Percentiles rank a stretch among this genome's conserved stretches.
phyloP scores from a whole-genome alignment of 2,888 invertebrate species.

The Erynnis tages region DNA sequence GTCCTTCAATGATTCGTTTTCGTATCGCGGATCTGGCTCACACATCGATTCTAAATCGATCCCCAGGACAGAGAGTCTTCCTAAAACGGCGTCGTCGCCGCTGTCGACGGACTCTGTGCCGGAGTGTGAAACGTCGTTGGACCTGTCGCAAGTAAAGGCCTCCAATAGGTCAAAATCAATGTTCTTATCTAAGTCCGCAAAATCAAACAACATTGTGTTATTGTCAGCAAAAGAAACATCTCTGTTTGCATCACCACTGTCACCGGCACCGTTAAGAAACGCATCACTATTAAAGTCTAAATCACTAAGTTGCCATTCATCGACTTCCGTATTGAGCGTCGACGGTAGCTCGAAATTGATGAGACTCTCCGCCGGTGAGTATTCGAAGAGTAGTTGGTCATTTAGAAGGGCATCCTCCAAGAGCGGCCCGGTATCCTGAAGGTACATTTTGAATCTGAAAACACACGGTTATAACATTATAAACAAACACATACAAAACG shows the following conservation, averaged over 20 bases:
- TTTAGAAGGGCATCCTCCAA: constrained; percentile 62
- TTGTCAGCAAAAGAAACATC: constrained; percentile 53
- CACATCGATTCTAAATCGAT: constrained; percentile 48
- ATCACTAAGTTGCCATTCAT: constrained; percentile 66
- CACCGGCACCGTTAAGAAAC: constrained; percentile 60
- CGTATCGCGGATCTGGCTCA: constrained; percentile 51
- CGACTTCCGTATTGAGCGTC: constrained; percentile 49
- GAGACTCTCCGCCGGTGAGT: constrained; percentile 71
- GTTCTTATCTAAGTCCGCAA: constrained; percentile 66
- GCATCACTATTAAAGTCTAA: constrained; percentile 65
- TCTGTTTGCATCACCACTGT: constrained; percentile 44
- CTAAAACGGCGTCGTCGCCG: constrained; percentile 42
- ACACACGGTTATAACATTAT: constrained; percentile 11
- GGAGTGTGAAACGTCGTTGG: constrained; percentile 52
- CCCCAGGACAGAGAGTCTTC: constrained; percentile 44
- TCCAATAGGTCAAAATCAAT: constrained; percentile 64
- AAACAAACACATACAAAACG: constrained; percentile 4
- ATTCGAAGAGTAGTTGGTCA: constrained; percentile 67
- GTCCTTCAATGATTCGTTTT: constrained; percentile 38
- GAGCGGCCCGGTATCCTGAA: constrained; percentile 53
- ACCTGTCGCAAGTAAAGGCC: constrained; percentile 57
- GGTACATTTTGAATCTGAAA: constrained; percentile 63
- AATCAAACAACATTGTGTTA: constrained; percentile 59
- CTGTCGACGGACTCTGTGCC: constrained; percentile 45
- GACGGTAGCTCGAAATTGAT: constrained; percentile 70